Conservation (phyloP, 1,140 invertebrate species). For the Chironomus tepperi region DNA sequence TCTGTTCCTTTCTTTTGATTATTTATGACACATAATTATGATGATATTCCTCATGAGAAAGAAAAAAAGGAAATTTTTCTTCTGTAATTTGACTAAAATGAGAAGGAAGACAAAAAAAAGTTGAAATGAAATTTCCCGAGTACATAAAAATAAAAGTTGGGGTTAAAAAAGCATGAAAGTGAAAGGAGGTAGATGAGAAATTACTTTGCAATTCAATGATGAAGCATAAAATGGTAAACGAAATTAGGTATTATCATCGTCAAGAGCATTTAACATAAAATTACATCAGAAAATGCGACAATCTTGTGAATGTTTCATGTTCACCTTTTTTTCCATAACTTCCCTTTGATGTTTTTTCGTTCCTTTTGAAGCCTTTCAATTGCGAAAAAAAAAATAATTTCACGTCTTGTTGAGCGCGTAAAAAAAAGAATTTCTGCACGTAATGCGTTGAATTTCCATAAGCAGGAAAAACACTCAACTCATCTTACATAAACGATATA, state of each 20-base stretch:
- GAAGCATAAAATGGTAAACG: background rate
- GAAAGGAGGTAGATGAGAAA: no score
- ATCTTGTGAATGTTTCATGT: background rate
- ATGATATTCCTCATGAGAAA: background rate
- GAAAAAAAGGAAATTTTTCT: background rate
- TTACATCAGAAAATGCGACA: background rate
- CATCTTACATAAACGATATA: background rate
- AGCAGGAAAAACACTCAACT: background rate
- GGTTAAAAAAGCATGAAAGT: no score
- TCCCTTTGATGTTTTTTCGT: background rate
- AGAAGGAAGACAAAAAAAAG: background rate
- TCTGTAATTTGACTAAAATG: background rate
- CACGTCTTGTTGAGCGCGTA: conserved; percentile 11
- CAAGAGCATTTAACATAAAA: background rate
- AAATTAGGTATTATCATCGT: conserved; percentile 14
- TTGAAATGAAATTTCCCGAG: background rate
- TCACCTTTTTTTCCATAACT: background rate
- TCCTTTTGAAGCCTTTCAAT: background rate
- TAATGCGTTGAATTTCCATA: background rate
- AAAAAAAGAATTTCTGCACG: background rate
- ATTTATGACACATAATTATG: conserved; percentile 4
- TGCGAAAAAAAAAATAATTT: background rate
- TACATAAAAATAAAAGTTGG: no score
- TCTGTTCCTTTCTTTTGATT: background rate
- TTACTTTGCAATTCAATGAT: background rate